A percentile compares a stretch with the other conserved stretches of the same genome.
Conservation (phyloP, 2,113 vertebrate genomes). For the Hypanus sabinus region DNA sequence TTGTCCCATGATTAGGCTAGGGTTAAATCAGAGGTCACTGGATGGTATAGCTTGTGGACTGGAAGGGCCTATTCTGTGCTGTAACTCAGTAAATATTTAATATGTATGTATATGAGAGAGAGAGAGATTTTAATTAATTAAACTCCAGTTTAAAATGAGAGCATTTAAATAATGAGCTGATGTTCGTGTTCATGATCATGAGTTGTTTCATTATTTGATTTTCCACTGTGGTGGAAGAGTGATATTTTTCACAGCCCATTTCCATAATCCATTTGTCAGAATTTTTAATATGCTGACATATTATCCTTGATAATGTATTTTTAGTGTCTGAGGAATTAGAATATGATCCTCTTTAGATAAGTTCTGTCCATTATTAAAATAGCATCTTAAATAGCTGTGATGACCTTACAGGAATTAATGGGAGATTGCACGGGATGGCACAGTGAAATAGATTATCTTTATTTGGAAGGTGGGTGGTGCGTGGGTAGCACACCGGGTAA, state of each 20-base stretch:
- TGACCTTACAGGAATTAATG: background rate
- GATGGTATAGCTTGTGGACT: too few species aligned
- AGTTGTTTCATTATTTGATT: background rate
- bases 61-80: too few species aligned
- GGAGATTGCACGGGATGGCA: background rate
- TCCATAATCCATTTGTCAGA: slow-evolving; percentile 4
- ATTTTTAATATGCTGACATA: background rate
- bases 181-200: too few species aligned
- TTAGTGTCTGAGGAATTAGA: background rate
- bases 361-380: background rate
- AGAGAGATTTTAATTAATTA: too few species aligned
- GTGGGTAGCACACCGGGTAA: background rate
- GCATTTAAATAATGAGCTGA: too few species aligned
- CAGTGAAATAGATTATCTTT: background rate
- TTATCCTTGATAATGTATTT: background rate
- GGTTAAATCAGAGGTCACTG: too few species aligned
- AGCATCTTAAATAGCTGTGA: background rate
- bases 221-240: background rate
- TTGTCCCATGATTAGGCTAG: too few species aligned
- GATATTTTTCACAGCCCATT: background rate
- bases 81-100: too few species aligned
- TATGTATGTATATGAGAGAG: too few species aligned
- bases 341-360: background rate
- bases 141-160: too few species aligned
- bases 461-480: background rate